These are phyloP conservation scores for Grapholita molesta DNA, from an alignment of 1,140 invertebrate genomes.

Conservation along the genomic window DNA sequence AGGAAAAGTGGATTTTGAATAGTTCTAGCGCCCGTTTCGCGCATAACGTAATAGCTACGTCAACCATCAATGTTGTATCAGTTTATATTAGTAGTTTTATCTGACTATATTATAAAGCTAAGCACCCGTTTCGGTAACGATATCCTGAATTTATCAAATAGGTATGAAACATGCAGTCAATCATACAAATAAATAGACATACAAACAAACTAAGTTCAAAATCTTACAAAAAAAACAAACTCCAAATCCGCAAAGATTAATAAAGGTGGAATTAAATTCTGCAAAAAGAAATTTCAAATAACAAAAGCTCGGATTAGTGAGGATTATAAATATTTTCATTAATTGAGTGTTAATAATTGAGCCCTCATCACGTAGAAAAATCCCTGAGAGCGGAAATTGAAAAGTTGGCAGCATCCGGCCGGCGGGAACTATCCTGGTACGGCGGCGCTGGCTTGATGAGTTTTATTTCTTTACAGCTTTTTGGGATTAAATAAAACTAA, in stretches of 20 bases:
- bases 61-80: no score
- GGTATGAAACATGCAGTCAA: no score
- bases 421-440: conserved; percentile 21
- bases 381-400: conserved; percentile 69
- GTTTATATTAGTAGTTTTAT: no score
- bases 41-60: no score
- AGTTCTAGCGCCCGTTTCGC: background rate
- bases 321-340: conserved; percentile 64
- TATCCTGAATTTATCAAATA: no score
- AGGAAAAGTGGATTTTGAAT: background rate
- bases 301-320: conserved; percentile 27
- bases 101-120: no score
- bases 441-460: background rate
- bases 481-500: background rate
- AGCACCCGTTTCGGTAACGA: no score
- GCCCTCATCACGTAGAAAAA: conserved; percentile 67
- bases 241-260: background rate
- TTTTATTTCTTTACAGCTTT: background rate
- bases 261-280: background rate
- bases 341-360: conserved; percentile 75
- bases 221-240: background rate
- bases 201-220: background rate
- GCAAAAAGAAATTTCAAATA: conserved; percentile 3
- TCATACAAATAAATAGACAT: no score
- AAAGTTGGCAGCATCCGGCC: conserved; percentile 59